These are phyloP conservation scores for Hydrolagus affinis DNA, from an alignment of 2,113 vertebrate genomes.

Conservation along the genomic window DNA sequence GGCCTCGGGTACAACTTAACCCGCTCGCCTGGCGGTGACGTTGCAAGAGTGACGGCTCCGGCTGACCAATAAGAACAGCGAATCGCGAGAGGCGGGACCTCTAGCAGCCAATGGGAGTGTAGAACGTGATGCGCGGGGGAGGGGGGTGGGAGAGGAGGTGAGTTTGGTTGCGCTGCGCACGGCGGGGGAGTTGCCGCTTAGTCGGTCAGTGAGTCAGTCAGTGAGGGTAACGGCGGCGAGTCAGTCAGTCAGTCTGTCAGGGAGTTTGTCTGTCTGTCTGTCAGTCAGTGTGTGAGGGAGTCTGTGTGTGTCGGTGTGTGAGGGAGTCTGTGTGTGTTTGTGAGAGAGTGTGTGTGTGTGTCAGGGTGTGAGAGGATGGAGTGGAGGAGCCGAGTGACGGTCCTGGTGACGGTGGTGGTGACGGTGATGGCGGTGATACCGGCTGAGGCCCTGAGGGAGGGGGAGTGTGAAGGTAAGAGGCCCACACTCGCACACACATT, in stretches of 20 bases:
- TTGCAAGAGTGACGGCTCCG: slow-evolving; percentile 36
- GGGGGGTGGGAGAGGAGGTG: slow-evolving; percentile 21
- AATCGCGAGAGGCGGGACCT: slow-evolving; percentile 39
- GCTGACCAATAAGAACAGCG: slow-evolving; percentile 42
- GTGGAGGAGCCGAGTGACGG: slow-evolving; percentile 51
- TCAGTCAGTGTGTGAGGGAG: no score
- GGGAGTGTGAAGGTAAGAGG: slow-evolving; percentile 78
- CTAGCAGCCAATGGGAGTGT: slow-evolving; percentile 46
- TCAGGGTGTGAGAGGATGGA: slow-evolving; percentile 54
- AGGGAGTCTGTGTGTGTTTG: no score
- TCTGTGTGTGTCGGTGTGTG: no score
- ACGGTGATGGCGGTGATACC: slow-evolving; percentile 60
- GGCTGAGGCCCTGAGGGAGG: slow-evolving; percentile 59
- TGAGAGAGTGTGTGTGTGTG: no score
- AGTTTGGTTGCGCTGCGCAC: slow-evolving; percentile 10
- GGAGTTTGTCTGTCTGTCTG: no score
- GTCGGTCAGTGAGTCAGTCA: slow-evolving; percentile 44
- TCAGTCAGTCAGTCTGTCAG: slow-evolving; percentile 35
- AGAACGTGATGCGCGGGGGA: slow-evolving; percentile 37
- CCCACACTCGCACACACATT: no score
- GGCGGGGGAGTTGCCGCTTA: slow-evolving; percentile 40
- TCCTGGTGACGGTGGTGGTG: slow-evolving; percentile 61
- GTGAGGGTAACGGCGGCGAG: slow-evolving; percentile 34
- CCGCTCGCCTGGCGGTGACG: not conserved
- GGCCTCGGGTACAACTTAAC: slow-evolving; percentile 42